Evolutionary conservation across 2,797 vertebrate genomes (phyloP).

Genomic region (Fistularia tabacaria): DNA sequence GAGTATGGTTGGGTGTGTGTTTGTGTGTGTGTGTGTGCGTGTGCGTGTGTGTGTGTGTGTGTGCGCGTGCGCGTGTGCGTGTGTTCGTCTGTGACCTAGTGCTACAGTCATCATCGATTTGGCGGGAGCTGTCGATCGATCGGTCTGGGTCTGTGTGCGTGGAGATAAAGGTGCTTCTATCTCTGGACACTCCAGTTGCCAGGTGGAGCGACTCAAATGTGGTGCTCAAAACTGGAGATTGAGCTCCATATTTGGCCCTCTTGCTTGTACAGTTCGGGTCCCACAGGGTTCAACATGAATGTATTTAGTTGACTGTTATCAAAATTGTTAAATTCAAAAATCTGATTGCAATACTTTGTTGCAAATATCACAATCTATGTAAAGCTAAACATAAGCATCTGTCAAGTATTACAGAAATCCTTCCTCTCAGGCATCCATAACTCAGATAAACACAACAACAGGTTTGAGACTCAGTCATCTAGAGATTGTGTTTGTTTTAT

Average conservation of each 20-base stretch:
- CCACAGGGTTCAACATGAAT: neutral
- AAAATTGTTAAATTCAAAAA: too few relatives aligned
- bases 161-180: constrained; percentile 69
- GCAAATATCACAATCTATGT: too few relatives aligned
- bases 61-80: constrained; percentile 5
- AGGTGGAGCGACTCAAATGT: constrained; percentile 19
- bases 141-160: constrained; percentile 59
- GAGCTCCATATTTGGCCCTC: neutral
- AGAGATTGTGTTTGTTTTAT: neutral
- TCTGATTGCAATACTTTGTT: too few relatives aligned
- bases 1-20: too few relatives aligned
- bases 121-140: constrained; percentile 71
- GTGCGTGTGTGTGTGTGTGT: constrained; percentile 12
- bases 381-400: too few relatives aligned
- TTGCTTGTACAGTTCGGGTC: neutral
- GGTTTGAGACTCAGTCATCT: neutral
- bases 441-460: too few relatives aligned
- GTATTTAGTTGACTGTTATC: neutral
- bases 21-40: constrained; percentile 2
- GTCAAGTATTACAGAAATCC: too few relatives aligned
- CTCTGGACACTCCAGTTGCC: constrained; percentile 44
- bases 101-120: constrained; percentile 62
- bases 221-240: neutral
- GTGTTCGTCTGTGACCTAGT: constrained; percentile 61
- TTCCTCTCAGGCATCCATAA: too few relatives aligned